Evolutionary conservation across 2,888 invertebrate genomes (phyloP).

Genomic region (Leptinotarsa rubiginosa): DNA sequence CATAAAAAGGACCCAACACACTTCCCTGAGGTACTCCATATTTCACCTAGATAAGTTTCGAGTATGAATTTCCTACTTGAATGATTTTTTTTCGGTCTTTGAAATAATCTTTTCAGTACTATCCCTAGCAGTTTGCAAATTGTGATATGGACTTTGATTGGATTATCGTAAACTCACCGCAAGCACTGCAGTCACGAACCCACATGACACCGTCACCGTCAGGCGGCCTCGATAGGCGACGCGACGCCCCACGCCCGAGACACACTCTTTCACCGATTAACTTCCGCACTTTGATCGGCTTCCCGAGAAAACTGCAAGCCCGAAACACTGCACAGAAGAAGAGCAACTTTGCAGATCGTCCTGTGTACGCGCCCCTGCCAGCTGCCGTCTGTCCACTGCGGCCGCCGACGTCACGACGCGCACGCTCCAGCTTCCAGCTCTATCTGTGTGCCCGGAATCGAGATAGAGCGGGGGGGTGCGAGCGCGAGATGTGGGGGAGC

Average conservation of each 20-base stretch:
- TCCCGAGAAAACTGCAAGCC: not conserved
- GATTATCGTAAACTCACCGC: not conserved
- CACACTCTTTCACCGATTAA: not conserved
- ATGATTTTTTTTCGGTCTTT: no score
- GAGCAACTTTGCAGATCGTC: slow-evolving; percentile 50
- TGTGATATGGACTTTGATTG: no score
- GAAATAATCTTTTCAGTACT: no score
- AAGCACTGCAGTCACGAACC: slow-evolving; percentile 3
- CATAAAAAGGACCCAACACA: no score
- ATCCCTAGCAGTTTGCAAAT: no score
- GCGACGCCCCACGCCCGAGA: not conserved
- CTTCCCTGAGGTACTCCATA: no score
- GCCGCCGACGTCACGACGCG: slow-evolving; percentile 60
- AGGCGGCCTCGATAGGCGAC: not conserved
- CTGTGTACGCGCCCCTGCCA: slow-evolving; percentile 60
- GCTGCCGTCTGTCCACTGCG: slow-evolving; percentile 65
- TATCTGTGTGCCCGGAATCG: slow-evolving; percentile 60
- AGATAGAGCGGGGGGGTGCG: not conserved
- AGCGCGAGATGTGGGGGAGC: not conserved
- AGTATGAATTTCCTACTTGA: no score
- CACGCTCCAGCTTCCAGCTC: slow-evolving; percentile 63
- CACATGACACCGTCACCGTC: slow-evolving; percentile 15
- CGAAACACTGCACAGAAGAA: slow-evolving; percentile 34
- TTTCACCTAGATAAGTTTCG: no score
- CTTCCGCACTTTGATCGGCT: not conserved